Evolutionary conservation across 2,888 invertebrate species (phyloP), one percentile per base, ranked within the genome.

Genomic region (Augochlorella aurata): DNA sequence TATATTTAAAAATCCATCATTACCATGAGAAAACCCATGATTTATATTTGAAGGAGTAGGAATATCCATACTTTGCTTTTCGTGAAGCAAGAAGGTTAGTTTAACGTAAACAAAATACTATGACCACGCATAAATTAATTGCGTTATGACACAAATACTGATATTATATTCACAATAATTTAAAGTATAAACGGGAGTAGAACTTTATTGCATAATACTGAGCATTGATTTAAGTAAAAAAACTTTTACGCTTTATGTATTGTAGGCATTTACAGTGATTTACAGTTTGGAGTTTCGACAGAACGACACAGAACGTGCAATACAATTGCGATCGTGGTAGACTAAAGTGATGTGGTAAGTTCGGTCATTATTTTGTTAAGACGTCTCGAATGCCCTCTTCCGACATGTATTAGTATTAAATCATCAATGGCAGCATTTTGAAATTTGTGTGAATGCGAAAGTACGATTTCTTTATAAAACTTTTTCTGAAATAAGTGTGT

Each of bases 1-100:
- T 80, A 93, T 87, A 72, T 90, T 92, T 82, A 93, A 83, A 83
- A 92, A 92, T 45, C 89, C 89, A 70, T 92, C 92, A 29, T 80
- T 86, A 79, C 85, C 88, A 72, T 92, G 92, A 12, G 88, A 83
- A 61, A 91, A 83, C 73, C 84, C 89, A 38, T 90, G 87, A 75
- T 90, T 92, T 79, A 92, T 88, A 63, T 85, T 90, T 52, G 91
- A 89, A 18, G 91, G 87, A 52, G 90, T 89, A 44, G 91, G 89
- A 75, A 82, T 69, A 79, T 83, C 83, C 83, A 83, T 83, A 75
- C 47, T 68, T 77, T 76, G 29, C n/a, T 54, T 65, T n/a, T 10
- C 44, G 10, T 44, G 44, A 65, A 44, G 44, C 44, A 65, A 44
- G n/a, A 9, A 82, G 83, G 82, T 83, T 83, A 83, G n/a, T 14